These are phyloP conservation scores for Cheumatopsyche charites DNA, from an alignment of 1,140 invertebrate genomes.

Conservation along the genomic window DNA sequence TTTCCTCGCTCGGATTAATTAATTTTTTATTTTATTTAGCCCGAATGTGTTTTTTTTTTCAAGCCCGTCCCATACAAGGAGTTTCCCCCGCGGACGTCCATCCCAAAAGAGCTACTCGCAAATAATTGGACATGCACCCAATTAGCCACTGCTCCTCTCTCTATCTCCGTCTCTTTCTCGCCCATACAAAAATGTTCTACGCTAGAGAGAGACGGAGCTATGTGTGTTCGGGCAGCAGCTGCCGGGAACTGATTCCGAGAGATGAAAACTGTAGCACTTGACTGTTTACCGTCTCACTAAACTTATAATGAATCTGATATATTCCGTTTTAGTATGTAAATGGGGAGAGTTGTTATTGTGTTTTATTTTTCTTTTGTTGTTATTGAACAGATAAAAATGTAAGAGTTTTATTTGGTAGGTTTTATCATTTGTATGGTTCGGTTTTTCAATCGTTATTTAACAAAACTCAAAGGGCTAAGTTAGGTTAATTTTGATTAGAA, in stretches of 20 bases:
- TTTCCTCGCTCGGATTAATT: not conserved
- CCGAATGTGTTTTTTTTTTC: too few relatives aligned
- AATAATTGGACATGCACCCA: slow-evolving; percentile 50
- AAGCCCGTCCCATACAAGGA: too few relatives aligned
- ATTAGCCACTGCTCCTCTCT: slow-evolving; percentile 43
- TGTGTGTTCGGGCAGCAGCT: slow-evolving; percentile 16
- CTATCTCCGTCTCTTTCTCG: slow-evolving; percentile 22
- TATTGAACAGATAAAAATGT: too few relatives aligned
- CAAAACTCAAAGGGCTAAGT: too few relatives aligned
- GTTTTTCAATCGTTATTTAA: too few relatives aligned
- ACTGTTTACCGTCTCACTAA: slow-evolving; percentile 46
- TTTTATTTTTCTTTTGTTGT: too few relatives aligned
- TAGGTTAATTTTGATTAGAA: too few relatives aligned
- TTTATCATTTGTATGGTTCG: too few relatives aligned
- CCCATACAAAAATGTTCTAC: not conserved
- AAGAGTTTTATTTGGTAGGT: too few relatives aligned
- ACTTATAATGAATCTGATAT: slow-evolving; percentile 47
- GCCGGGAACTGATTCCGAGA: slow-evolving; percentile 35
- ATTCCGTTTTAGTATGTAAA: slow-evolving; percentile 46
- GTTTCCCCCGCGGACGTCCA: slow-evolving; percentile 3
- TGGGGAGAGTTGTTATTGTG: not conserved
- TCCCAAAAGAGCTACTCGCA: slow-evolving; percentile 42
- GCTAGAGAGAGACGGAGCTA: slow-evolving; percentile 24
- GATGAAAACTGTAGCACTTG: slow-evolving; percentile 44
- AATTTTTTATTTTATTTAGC: too few relatives aligned